These are phyloP conservation scores for Lagopus muta DNA, from an alignment of 2,113 vertebrate species.

Conservation along the genomic window DNA sequence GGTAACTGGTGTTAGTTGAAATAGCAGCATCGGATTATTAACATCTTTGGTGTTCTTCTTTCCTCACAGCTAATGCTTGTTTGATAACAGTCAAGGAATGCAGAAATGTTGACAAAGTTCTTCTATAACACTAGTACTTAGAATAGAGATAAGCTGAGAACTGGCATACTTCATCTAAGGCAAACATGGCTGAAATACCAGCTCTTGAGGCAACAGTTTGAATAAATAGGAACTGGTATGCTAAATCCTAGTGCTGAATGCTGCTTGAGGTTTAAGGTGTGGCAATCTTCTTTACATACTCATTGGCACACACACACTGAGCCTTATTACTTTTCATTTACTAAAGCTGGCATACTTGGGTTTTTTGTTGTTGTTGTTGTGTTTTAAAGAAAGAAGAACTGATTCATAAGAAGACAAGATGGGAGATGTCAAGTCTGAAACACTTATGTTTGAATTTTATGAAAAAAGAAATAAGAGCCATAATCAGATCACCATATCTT, in stretches of 20 bases:
- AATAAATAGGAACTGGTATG: conserved; percentile 11
- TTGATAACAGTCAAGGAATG: not conserved
- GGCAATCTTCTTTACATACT: conserved; percentile 14
- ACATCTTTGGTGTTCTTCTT: not conserved
- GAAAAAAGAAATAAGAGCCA: not conserved
- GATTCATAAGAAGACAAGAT: conserved; percentile 5
- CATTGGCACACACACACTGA: not conserved
- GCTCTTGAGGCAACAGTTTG: not conserved
- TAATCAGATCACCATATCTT: not conserved
- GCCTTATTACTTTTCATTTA: conserved; percentile 15
- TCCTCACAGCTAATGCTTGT: not conserved
- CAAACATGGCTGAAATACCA: conserved; percentile 10
- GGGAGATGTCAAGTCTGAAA: not conserved
- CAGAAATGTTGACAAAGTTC: not conserved
- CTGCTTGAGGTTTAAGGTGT: conserved; percentile 46
- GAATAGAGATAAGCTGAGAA: not conserved
- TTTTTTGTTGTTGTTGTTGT: not conserved
- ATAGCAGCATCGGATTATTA: not conserved
- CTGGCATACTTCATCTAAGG: not conserved
- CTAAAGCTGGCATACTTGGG: not conserved
- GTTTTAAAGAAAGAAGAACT: conserved; percentile 12
- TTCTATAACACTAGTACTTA: not conserved
- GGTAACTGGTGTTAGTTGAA: not conserved
- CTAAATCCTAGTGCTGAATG: not conserved
- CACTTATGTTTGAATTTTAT: not conserved